A percentile compares a stretch with the other conserved stretches of the same genome.
Evolutionary conservation across 2,113 vertebrate species (phyloP).

Genomic region (Stictonetta naevosa): DNA sequence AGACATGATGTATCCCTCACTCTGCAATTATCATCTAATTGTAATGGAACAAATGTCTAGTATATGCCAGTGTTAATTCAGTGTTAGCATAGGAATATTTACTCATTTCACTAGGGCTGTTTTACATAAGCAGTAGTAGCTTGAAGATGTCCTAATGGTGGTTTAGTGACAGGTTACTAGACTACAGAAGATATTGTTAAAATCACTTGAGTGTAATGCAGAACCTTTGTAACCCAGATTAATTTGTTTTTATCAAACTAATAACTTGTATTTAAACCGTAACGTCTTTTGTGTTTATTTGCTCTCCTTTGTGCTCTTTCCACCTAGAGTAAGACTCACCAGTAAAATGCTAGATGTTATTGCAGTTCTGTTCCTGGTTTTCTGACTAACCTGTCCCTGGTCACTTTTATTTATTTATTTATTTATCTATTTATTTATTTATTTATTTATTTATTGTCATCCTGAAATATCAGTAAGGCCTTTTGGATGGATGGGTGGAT

Average conservation of each 20-base stretch:
- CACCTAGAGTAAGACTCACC: not conserved
- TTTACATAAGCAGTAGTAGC: not conserved
- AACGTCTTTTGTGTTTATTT: not conserved
- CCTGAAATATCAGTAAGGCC: not conserved
- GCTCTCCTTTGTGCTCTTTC: not conserved
- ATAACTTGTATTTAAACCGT: not conserved
- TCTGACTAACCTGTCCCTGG: not conserved
- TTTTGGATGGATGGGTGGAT: not conserved
- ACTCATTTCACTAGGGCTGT: not conserved
- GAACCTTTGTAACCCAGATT: not conserved
- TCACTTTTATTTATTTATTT: not conserved
- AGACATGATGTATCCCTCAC: not conserved
- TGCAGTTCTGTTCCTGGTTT: not conserved
- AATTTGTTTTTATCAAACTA: not conserved
- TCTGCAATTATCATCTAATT: not conserved
- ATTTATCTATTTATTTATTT: not conserved
- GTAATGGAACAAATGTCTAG: not conserved
- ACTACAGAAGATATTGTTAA: not conserved
- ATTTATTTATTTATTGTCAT: not conserved
- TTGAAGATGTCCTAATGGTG: not conserved
- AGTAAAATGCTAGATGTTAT: not conserved
- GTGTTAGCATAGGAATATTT: not conserved
- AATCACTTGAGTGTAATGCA: not conserved
- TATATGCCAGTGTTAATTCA: not conserved
- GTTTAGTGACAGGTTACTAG: not conserved